phyloP scores from a whole-genome alignment of 2,888 invertebrate genomes.

The Sinodicranocentrus sp. region DNA sequence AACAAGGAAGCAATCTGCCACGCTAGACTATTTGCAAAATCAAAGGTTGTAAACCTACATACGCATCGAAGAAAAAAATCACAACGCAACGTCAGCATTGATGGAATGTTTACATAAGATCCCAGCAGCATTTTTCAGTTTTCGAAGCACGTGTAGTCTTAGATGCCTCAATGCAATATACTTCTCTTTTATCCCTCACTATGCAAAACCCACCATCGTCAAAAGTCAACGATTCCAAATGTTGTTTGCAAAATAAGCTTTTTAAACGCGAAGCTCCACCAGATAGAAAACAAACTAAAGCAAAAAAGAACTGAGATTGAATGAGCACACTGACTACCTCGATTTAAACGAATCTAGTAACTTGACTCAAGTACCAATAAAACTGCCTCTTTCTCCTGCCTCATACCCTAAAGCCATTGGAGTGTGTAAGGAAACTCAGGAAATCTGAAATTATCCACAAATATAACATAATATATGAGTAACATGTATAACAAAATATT shows the following conservation, averaged over 20 bases:
- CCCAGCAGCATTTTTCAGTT: neutral
- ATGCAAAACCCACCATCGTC: too few relatives aligned
- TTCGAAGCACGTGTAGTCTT: neutral
- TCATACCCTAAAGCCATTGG: too few relatives aligned
- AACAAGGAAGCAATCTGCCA: too few relatives aligned
- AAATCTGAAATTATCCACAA: too few relatives aligned
- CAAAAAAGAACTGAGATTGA: neutral
- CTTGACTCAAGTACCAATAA: slow-evolving; percentile 34
- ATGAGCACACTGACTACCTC: neutral
- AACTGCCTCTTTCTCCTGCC: slow-evolving; percentile 1
- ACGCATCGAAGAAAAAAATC: neutral
- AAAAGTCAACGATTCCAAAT: too few relatives aligned
- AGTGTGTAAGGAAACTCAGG: too few relatives aligned
- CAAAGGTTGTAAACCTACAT: slow-evolving; percentile 7
- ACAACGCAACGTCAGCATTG: neutral
- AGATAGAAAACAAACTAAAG: too few relatives aligned
- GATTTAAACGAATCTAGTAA: neutral
- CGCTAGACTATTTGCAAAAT: slow-evolving; percentile 14
- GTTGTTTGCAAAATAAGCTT: slow-evolving; percentile 1
- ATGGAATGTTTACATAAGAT: neutral
- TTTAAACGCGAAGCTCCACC: too few relatives aligned
- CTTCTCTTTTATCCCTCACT: too few relatives aligned
- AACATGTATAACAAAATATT: too few relatives aligned
- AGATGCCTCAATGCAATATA: too few relatives aligned
- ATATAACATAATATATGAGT: too few relatives aligned